Base-by-base conservation (phyloP, 1,140 invertebrate genomes). In the Solenopsis fugax region DNA sequence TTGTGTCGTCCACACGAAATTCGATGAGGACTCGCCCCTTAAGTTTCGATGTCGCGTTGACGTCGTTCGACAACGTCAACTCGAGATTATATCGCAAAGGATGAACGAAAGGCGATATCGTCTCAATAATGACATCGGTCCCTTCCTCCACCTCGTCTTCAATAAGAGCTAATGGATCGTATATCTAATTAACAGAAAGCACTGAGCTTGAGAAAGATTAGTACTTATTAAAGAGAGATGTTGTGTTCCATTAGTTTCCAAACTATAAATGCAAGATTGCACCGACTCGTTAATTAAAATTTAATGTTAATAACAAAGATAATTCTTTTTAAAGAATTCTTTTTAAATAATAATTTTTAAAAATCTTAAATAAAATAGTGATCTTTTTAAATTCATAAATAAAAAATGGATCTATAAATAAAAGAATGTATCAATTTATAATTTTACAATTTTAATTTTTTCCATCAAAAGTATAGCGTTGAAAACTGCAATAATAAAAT, bases 21-120 rank as follows among this genome's bases (percentile, higher is more conserved):
- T 94, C 76, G 37, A 93, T 87, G 37, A 89, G 29, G 1, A 93
- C 88, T 56, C 62, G 90, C 37, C 93, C 93, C 10, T 86, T 89
- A 4, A 93, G 18, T 76, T 45, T 87, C 0, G 86, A 84, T 18
- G 90, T 69, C n/a, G 41, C 50, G 21, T 91, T 81, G 24, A 82
- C 69, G n/a, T 89, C 85, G 45, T 90, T 65, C n/a, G 90, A 84
- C 12, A 92, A 90, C 45, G 60, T 88, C 60, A 94, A 86, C 48
- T 92, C 88, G 16, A 94, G 81, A 0, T 62, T 56, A 87, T 94
- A 94, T n/a, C 86, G 88, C 29, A 67, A 62, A 9, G 94, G 93
- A 67, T 84, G 80, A 52, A 94, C 60, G 18, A 62, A 87, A 48
- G 87, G 52, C 0, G 93, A 90, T 16, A 93, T 85, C 10, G 75